phyloP scores from a whole-genome alignment of 2,888 invertebrate species.

The Parnassius mnemosyne region DNA sequence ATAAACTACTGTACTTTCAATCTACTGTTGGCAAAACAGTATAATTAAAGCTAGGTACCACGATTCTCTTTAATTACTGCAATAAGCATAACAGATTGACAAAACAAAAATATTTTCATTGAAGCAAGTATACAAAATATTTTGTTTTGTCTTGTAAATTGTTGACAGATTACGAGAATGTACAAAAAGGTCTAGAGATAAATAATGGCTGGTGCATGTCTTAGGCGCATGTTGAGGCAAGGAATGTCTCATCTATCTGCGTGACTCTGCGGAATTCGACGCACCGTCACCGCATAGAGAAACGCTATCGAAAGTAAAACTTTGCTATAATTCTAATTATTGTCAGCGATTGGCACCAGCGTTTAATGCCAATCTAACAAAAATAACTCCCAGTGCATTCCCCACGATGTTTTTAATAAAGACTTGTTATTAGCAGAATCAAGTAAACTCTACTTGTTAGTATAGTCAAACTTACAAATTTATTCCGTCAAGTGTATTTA shows the following conservation, averaged over 20 bases:
- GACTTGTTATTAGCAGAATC: too few species aligned
- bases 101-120: too few species aligned
- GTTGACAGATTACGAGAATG: not conserved
- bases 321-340: constrained; percentile 18
- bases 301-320: constrained; percentile 27
- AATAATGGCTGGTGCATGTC: not conserved
- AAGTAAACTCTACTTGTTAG: too few species aligned
- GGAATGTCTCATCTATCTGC: constrained; percentile 18
- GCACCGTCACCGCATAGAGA: constrained; percentile 18
- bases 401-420: not conserved
- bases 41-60: too few species aligned
- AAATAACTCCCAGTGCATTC: not conserved
- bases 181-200: not conserved
- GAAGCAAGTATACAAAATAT: not conserved
- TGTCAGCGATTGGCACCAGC: constrained; percentile 80
- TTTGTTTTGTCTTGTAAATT: not conserved
- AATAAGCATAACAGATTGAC: too few species aligned
- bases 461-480: too few species aligned
- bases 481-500: too few species aligned
- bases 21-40: too few species aligned
- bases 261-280: constrained; percentile 23
- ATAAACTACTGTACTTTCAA: too few species aligned
- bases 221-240: not conserved
- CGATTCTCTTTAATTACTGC: too few species aligned
- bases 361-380: constrained; percentile 70